phyloP scores from a whole-genome alignment of 2,113 vertebrate species.

The Antechinus stuartii region DNA sequence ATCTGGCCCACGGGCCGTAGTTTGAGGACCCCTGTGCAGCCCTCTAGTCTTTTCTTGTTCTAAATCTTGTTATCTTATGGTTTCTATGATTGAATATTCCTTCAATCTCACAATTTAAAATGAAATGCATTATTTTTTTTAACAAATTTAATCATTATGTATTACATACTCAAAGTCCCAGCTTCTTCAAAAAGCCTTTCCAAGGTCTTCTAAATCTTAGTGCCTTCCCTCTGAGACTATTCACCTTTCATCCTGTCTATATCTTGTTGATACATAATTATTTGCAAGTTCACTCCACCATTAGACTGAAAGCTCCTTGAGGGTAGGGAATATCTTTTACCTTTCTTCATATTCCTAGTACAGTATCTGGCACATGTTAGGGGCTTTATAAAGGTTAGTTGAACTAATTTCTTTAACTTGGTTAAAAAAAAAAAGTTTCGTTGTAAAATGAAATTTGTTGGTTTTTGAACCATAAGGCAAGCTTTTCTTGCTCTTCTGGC shows the following conservation, averaged over 20 bases:
- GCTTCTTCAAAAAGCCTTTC: background rate
- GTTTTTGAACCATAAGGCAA: constrained; percentile 8
- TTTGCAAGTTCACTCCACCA: background rate
- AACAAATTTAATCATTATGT: background rate
- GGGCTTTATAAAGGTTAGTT: background rate
- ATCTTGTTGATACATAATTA: background rate
- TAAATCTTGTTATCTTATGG: background rate
- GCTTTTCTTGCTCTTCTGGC: constrained; percentile 31
- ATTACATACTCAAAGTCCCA: background rate
- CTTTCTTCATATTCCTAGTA: background rate
- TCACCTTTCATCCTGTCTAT: background rate
- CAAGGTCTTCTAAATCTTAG: too few species aligned
- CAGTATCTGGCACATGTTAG: background rate
- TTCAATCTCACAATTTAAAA: background rate
- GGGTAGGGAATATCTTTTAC: background rate
- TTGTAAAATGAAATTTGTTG: background rate
- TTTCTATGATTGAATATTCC: background rate
- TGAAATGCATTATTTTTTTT: background rate
- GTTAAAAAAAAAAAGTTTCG: background rate
- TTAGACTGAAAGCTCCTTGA: background rate
- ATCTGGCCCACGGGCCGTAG: too few species aligned
- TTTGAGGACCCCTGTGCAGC: too few species aligned
- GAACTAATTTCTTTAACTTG: background rate
- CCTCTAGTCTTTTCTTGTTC: background rate
- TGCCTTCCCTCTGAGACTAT: background rate